Evolutionary conservation across 2,888 invertebrate genomes (phyloP), one percentile per base, ranked within the genome.

Genomic region (Agonum fuliginosum): DNA sequence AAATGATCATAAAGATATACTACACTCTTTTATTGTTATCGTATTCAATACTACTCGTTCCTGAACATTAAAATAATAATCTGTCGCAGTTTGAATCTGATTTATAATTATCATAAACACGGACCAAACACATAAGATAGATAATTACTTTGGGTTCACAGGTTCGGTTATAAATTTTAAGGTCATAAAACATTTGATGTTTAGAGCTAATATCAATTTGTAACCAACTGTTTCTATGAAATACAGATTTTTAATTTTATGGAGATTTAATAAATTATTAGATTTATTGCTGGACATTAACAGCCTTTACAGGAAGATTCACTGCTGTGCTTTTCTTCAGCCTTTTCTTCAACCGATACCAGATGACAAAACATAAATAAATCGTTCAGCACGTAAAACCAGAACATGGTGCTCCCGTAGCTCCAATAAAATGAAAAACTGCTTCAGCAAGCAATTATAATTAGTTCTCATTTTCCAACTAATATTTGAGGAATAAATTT

Each of bases 181-280:
- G 37, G 48, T 34, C 22, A 51, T 75, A 67, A 75, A 67, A 48
- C 41, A 46, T 74, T 62, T 74, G 74, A 74, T 48, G 75, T 75
- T 75, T 75, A 67, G 37, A 75, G 75, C 67, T 75, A 75, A 75
- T 75, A 75, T 67, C 67, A 75, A 75, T 75, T 75, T 75, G 75
- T 75, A 67, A 75, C 54, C 75, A 75, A 75, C 48, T 75, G 30
- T 37, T 48, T 41, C 67, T 67, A 65, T 75, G 67, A 67, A 75
- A 75, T 75, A 75, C 67, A 67, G 34, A 67, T 75, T 75, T 75
- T 67, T 75, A 48, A 65, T 75, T 75, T 75, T 65, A 75, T 67
- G 65, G 75, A 67, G 43, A 75, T 75, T 75, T 67, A 75, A 75
- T 75, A 75, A 75, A 75, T 75, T 75, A 75, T 75, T 75, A 75